Evolutionary conservation across 2,797 vertebrate species (phyloP), one percentile per base, ranked within the genome.

Genomic region (Tangara arthus): DNA sequence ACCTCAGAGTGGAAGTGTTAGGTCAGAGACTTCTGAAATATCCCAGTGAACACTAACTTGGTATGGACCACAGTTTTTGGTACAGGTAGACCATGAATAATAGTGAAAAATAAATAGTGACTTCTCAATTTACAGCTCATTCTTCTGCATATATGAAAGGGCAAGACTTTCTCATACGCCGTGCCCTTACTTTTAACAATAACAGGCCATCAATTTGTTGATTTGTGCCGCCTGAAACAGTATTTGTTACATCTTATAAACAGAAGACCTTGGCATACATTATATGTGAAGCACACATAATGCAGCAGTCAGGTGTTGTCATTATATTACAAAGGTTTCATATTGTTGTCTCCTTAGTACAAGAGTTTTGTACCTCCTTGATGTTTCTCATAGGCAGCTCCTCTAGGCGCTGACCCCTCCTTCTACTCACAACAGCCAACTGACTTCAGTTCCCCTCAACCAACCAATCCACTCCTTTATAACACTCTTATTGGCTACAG

Each of bases 221-320:
- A 41, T 53, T 84, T 78, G 4, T 28, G 63, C 16, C 8, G 26
- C 15, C 26, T 59, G 47, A 83, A 82, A 15, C 10, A 65, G 6
- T 41, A 26, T 61, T 63, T 83, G 14, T 44, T 80, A 15, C 5
- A 37, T n/a, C 17, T 66, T 52, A 34, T 11, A 81, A 68, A 63
- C 35, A 56, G 37, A 77, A 78, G 10, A 28, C 11, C 7, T 15
- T 59, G 11, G n/a, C 32, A 30, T 13, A 26, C 5, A 4, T 28
- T 11, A 5, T 15, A 41, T 0, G 0, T 32, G 41, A 87, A 60
- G 32, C 32, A 42, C 0, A 0, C 17, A 37, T 65, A 87, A 65
- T 9, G 17, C 24, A 82, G 27, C 17, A 18, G 27, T 16, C 49
- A 50, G 27, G 10, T 50, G 6, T 28, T 50, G 15, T 11, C 6